Evolutionary conservation across 2,888 invertebrate genomes (phyloP).

Genomic region (Myathropa florea): DNA sequence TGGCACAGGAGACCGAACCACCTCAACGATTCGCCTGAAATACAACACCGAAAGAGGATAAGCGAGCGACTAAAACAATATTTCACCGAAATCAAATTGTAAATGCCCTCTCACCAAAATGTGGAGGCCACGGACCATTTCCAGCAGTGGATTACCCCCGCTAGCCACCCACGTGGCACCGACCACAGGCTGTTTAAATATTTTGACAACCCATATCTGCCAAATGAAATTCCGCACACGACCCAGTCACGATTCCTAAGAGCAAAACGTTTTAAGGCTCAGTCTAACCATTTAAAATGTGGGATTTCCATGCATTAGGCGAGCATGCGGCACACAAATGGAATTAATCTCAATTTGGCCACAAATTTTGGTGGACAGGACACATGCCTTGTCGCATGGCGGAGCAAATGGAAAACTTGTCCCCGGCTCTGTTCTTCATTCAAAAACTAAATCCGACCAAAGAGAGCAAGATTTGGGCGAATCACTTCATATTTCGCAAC

Average conservation of each 20-base stretch:
- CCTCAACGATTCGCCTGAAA: neutral
- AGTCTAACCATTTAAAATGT: neutral
- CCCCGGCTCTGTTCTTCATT: neutral
- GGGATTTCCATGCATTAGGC: conserved; percentile 12
- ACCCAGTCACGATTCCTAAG: neutral
- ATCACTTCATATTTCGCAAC: neutral
- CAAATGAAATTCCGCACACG: conserved; percentile 34
- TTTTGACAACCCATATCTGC: conserved; percentile 34
- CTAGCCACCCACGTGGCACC: neutral
- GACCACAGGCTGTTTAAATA: conserved; percentile 30
- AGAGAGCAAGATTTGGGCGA: neutral
- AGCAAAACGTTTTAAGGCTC: conserved; percentile 14
- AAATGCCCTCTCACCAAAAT: neutral
- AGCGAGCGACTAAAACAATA: neutral
- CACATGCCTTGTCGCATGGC: neutral
- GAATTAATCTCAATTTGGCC: conserved; percentile 32
- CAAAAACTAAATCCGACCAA: neutral
- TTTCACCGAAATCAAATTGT: conserved; percentile 1
- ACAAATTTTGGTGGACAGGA: conserved; percentile 1
- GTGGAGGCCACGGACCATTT: neutral
- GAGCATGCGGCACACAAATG: conserved; percentile 12
- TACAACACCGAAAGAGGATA: neutral
- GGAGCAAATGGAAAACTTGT: neutral
- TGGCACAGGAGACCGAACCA: neutral
- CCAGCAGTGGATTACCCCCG: neutral